Base-by-base conservation (phyloP, 1,140 invertebrate species). In the Bombyx mori region DNA sequence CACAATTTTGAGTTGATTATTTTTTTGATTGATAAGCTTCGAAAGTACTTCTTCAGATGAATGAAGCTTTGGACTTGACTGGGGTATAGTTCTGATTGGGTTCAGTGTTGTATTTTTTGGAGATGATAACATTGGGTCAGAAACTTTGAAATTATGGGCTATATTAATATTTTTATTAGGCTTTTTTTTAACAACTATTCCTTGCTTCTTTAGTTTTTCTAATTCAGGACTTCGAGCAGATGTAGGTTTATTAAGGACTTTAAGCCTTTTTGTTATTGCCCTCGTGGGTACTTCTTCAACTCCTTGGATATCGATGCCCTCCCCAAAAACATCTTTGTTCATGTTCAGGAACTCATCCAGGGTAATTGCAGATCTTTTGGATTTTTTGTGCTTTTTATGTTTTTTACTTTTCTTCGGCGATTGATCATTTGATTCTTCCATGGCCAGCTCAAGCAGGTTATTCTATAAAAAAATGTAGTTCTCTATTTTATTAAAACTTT, bases 301-400 rank as follows among this genome's bases (percentile, higher is more conserved):
- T 18, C 84, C 84, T 57, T 87, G 79, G 52, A 85, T 69, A 64
- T 85, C 77, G 47, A 87, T 57, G 58, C 70, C 79, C 67, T 87
- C 82, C 26, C 83, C 80, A 74, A 89, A 88, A 6, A 89, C 79
- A 66, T 88, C 86, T 66, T 81, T 82, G 58, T 89, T 86, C 86
- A 88, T 89, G 64, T 82, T 84, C 45, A 89, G 62, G 57, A 89
- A 89, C 55, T 89, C 78, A 65, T 86, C 78, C 6, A 89, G 68
- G 7, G 85, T 86, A 45, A 89, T 88, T 10, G 86, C 69, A 42
- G 75, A 56, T 57, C 85, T 87, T 58, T 87, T 87, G 1, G 78
- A 79, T 65, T 85, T 86, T 60, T 87, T 87, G 56, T 85, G 83
- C 63, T 87, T 87, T 58, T 85, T 85, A 57, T 83, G 81, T 65